Evolutionary conservation across 1,140 invertebrate genomes (phyloP), one percentile per base, ranked within the genome.

Genomic region (Solenopsis fugax): DNA sequence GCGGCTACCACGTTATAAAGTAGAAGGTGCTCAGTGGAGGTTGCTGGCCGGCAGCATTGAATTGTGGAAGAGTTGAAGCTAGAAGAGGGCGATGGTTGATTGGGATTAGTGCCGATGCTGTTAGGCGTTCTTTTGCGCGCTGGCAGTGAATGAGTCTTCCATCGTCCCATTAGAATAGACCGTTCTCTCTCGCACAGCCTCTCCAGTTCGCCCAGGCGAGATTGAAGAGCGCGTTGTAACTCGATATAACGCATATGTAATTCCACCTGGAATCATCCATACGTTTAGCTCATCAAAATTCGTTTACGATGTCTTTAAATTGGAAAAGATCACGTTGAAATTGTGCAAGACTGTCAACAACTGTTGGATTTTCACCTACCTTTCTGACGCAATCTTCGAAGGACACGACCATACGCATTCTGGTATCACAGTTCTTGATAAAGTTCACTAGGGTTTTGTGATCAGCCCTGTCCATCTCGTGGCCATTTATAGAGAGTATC

Each of bases 361-460:
- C 1, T 13, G 9, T 16, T 9, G 21, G 13, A 12, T n/a, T 29
- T 54, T 16, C 4, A 21, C 87, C 88, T 92, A 98, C 98, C 96
- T 99, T 99, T 73, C 98, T 96, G 0, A 99, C 98, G 92, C 98
- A 99, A 93, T 99, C 98, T 96, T 99, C 98, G 93, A 99, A 99
- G 4, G 99, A 96, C 0, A 99, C 98, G 2, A 99, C 98, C 97
- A 99, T 98, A 78, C 98, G 96, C 97, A 99, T 98, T 85, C 98
- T 96, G 10, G 97, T 96, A 92, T 98, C 98, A 95, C 98, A 98
- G 88, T 97, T 97, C 94, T 98, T 98, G 65, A 99, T 99, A 90
- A 98, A 98, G 91, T 97, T 97, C 1, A 99, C 98, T 18, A 99
- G 96, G 41, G 98, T 97, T 90, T 98, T 97, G 93, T 99, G 98